phyloP scores from a whole-genome alignment of 2,888 invertebrate species.

The Eupeodes latifasciatus region DNA sequence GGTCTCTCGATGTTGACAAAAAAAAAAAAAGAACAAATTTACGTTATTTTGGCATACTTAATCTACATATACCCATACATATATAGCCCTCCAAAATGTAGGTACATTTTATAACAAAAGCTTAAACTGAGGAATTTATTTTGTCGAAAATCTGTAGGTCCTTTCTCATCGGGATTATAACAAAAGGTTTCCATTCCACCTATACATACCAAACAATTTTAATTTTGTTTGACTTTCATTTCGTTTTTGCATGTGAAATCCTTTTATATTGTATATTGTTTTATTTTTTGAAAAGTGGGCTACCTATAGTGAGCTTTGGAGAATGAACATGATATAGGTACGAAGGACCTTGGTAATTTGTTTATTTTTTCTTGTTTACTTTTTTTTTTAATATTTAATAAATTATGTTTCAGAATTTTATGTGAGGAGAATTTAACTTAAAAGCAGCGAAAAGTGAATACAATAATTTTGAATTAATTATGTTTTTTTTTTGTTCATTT shows the following conservation, averaged over 20 bases:
- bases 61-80: neutral
- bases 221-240: slow-evolving; percentile 30
- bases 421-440: neutral
- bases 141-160: slow-evolving; percentile 9
- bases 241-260: slow-evolving; percentile 18
- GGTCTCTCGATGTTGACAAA: slow-evolving; percentile 23
- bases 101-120: neutral
- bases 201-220: neutral
- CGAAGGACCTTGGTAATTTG: slow-evolving; percentile 3
- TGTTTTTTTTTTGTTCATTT: neutral
- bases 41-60: neutral
- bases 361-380: neutral
- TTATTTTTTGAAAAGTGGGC: neutral
- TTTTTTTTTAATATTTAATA: neutral
- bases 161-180: slow-evolving; percentile 2
- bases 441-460: neutral
- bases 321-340: slow-evolving; percentile 7
- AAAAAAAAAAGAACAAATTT: slow-evolving; percentile 14
- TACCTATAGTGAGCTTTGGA: neutral
- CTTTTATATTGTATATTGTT: slow-evolving; percentile 4
- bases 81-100: too few species aligned
- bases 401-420: neutral
- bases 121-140: neutral
- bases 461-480: neutral
- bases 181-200: neutral